phyloP scores from a whole-genome alignment of 2,888 invertebrate species.

The Fragum whitleyi region DNA sequence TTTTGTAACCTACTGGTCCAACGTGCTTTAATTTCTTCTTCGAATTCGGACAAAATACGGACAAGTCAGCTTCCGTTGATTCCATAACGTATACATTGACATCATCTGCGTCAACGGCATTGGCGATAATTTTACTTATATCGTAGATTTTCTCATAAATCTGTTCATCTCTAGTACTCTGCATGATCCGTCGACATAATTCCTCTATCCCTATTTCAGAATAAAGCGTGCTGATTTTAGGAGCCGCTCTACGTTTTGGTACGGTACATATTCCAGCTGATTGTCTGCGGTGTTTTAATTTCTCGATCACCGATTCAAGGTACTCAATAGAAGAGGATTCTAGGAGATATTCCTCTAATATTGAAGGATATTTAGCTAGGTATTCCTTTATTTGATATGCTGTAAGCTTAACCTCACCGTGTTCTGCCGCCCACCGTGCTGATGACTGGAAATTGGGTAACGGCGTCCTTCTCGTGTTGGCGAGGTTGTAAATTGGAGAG shows the following conservation, averaged over 20 bases:
- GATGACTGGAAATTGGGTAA: conserved; percentile 47
- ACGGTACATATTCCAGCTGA: background rate
- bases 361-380: conserved; percentile 59
- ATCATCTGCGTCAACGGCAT: conserved; percentile 56
- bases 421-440: conserved; percentile 39
- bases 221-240: conserved; percentile 34
- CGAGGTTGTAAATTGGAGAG: conserved; percentile 41
- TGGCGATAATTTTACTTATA: conserved; percentile 49
- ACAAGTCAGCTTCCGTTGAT: conserved; percentile 60
- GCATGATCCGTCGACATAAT: conserved; percentile 46
- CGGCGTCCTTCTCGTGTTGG: conserved; percentile 19
- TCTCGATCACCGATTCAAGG: conserved; percentile 56
- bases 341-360: conserved; percentile 64
- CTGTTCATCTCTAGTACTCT: conserved; percentile 46
- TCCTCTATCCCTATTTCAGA: conserved; percentile 46
- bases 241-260: background rate
- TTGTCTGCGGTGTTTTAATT: background rate
- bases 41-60: conserved; percentile 47
- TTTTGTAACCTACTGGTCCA: conserved; percentile 63
- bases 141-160: conserved; percentile 57
- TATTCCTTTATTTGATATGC: conserved; percentile 59
- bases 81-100: conserved; percentile 65
- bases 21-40: conserved; percentile 41
- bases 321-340: conserved; percentile 55
- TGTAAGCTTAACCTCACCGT: conserved; percentile 30